Conservation (phyloP, 2,113 vertebrate species). For the Picathartes gymnocephalus region DNA sequence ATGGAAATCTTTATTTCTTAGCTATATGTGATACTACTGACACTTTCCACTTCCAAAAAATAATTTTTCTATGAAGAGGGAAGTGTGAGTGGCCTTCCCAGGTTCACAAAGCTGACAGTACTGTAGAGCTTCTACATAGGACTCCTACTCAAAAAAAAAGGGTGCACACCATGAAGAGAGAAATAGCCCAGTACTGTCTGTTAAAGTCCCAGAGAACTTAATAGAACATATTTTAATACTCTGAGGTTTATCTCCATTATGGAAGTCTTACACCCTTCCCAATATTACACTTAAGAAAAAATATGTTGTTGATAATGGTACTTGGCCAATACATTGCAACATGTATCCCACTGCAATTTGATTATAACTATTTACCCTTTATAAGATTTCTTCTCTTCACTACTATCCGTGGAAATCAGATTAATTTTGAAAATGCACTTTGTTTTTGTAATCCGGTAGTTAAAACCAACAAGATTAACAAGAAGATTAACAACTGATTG, state of each 20-base stretch:
- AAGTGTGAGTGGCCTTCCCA: not conserved
- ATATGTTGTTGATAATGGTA: not conserved
- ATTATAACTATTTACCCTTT: not conserved
- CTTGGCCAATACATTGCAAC: not conserved
- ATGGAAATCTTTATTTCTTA: not conserved
- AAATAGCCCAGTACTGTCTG: not conserved
- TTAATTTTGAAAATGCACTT: not conserved
- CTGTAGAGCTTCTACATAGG: not conserved
- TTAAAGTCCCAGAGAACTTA: not conserved
- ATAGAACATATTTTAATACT: not conserved
- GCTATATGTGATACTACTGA: not conserved
- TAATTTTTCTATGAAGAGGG: not conserved
- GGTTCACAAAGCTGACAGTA: not conserved
- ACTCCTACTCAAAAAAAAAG: not conserved
- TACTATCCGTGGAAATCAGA: not conserved
- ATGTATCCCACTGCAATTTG: not conserved
- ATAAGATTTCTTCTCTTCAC: not conserved
- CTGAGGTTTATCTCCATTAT: not conserved
- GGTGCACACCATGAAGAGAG: not conserved
- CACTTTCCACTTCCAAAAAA: not conserved
- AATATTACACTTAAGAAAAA: not conserved
- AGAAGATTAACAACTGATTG: not conserved
- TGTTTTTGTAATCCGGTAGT: not conserved
- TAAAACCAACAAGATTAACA: not conserved
- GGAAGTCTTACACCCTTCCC: not conserved